phyloP scores from a whole-genome alignment of 2,797 vertebrate genomes.

The Luscinia luscinia region DNA sequence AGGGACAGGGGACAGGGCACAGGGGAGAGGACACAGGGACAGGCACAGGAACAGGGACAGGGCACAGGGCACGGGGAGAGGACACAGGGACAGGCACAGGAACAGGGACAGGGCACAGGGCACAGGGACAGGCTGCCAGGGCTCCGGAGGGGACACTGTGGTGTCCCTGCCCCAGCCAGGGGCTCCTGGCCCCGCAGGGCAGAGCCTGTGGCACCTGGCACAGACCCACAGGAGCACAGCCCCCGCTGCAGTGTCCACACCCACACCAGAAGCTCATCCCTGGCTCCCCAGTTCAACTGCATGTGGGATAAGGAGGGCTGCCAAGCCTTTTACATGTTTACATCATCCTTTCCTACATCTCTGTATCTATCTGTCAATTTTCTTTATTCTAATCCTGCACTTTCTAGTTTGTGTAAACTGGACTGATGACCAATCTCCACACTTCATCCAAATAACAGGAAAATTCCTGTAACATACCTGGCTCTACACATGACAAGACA shows the following conservation, averaged over 20 bases:
- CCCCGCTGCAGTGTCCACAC: not conserved
- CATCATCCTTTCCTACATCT: not conserved
- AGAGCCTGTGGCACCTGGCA: not conserved
- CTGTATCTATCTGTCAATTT: not conserved
- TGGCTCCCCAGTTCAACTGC: not conserved
- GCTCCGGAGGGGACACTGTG: not conserved
- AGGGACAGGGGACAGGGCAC: not conserved
- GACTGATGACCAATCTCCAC: not conserved
- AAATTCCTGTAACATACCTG: fast-evolving
- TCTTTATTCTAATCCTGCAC: not conserved
- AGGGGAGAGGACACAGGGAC: too few species aligned
- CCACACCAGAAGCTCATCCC: not conserved
- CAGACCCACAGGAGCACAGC: too few species aligned
- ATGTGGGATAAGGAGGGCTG: fast-evolving
- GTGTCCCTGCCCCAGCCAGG: not conserved
- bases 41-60: not conserved
- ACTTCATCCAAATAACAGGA: not conserved
- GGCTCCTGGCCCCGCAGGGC: not conserved
- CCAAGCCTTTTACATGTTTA: not conserved
- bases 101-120: too few species aligned
- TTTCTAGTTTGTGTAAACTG: not conserved
- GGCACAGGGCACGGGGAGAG: too few species aligned
- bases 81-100: too few species aligned
- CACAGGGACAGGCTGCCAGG: not conserved
- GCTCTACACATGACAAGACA: not conserved